These are phyloP conservation scores for Pelobates cultripes DNA, from an alignment of 2,797 vertebrate species.

Conservation along the genomic window DNA sequence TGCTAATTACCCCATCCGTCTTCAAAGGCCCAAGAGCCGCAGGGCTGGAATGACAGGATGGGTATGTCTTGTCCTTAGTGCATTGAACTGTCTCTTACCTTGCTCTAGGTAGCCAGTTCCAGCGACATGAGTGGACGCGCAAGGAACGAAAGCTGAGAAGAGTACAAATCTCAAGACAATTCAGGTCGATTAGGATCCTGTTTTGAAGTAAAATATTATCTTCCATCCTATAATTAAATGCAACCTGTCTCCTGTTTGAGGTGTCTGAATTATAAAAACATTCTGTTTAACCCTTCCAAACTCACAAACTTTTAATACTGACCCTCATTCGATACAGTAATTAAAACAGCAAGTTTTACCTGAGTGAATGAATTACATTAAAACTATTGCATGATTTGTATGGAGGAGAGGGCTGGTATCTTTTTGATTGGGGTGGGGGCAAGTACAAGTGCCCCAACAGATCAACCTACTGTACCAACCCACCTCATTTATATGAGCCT, in stretches of 20 bases:
- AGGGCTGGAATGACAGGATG: conserved; percentile 22
- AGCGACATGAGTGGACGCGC: conserved; percentile 2
- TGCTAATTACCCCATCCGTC: conserved; percentile 45
- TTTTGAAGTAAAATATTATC: conserved; percentile 49
- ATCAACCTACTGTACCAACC: too few relatives aligned
- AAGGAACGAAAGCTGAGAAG: too few relatives aligned
- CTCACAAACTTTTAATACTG: too few relatives aligned
- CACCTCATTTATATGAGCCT: too few relatives aligned
- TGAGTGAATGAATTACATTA: too few relatives aligned
- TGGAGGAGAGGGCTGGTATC: too few relatives aligned
- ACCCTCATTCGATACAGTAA: too few relatives aligned
- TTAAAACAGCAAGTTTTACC: too few relatives aligned
- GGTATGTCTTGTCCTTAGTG: not conserved
- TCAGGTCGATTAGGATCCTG: not conserved
- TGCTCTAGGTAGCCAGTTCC: not conserved
- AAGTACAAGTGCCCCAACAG: too few relatives aligned
- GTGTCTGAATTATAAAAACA: not conserved
- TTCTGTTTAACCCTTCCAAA: not conserved
- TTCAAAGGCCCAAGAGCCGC: conserved; percentile 39
- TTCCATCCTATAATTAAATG: conserved; percentile 48
- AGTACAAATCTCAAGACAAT: conserved; percentile 2
- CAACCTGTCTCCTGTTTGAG: conserved; percentile 6
- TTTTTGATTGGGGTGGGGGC: too few relatives aligned
- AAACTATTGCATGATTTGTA: too few relatives aligned
- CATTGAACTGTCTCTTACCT: conserved; percentile 23